These are phyloP conservation scores for Plecturocebus donacophilus DNA, from an alignment of 2,113 vertebrate species.

Conservation along the genomic window DNA sequence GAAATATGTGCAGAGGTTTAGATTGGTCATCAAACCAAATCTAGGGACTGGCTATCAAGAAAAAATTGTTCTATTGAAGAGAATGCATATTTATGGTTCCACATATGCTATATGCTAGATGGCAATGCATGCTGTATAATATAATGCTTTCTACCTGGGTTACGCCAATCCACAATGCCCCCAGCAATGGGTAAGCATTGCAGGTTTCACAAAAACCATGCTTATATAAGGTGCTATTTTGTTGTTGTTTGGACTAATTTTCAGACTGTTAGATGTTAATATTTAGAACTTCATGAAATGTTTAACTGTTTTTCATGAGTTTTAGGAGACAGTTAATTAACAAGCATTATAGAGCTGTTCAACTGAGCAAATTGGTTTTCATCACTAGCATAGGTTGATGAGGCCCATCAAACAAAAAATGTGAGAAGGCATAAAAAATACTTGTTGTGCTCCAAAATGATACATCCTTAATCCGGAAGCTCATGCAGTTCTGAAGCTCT, in stretches of 20 bases:
- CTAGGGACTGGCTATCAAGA: not conserved
- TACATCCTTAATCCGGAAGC: slow-evolving; percentile 45
- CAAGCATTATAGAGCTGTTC: not conserved
- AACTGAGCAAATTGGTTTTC: not conserved
- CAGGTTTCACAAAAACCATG: not conserved
- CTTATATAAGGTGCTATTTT: not conserved
- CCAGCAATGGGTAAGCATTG: not conserved
- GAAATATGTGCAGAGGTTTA: not conserved
- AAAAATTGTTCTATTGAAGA: not conserved
- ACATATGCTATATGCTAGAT: not conserved
- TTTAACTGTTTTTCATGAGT: not conserved
- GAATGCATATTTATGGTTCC: not conserved
- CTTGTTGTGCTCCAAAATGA: slow-evolving; percentile 15
- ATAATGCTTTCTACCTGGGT: not conserved
- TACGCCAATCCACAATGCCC: not conserved
- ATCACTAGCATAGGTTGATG: not conserved
- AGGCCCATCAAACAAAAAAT: not conserved
- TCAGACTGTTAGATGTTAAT: not conserved
- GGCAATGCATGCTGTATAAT: not conserved
- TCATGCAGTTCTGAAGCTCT: slow-evolving; percentile 2
- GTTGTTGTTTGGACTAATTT: not conserved
- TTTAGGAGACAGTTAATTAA: slow-evolving; percentile 10
- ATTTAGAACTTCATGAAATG: not conserved
- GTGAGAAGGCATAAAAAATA: not conserved
- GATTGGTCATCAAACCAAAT: not conserved